Base-by-base conservation (phyloP, 2,113 vertebrate genomes). In the Chrysemys picta region DNA sequence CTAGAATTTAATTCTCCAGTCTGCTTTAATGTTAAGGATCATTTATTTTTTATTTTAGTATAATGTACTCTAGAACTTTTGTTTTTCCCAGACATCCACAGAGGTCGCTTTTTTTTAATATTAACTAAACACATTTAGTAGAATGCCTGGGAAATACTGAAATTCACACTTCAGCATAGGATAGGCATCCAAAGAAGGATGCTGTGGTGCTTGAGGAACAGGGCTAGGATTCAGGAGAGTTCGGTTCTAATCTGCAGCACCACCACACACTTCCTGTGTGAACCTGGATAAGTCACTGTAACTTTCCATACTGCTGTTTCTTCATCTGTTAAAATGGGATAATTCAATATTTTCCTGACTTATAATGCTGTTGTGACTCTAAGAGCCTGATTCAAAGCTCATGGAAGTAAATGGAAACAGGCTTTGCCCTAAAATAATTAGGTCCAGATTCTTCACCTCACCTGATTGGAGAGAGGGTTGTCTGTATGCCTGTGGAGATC, bases 401-500 rank as follows among this genome's bases (percentile, higher is more conserved):
- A 25, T 75, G 21, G 38, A 42, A 24, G 10, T 75, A 75, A 75
- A 75, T 76, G 24, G 38, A 25, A 45, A 76, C 6, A 25, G 38
- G 38, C 42, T 45, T 45, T 76, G 5, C 72, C 38, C 42, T 42
- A 75, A 75, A 76, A 76, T 22, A 93, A 89, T 76, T 72, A 80
- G 14, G 25, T 78, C 86, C 80, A 86, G 4, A 10, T 45, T 6
- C 0, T 83, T 93, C n/a, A 54, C 27, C 3, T 76, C 24, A 45
- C 22, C 72, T 45, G 38, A 10, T 0, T 93, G 10, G 12, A 85
- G 49, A 87, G 13, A 8, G 8, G 11, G 24, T 45, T 27, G 0
- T n/a, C 84, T n/a, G 1, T 49, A 21, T 21, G 54, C 21, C 53
- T 17, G 4, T 24, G 2, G 0, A 1, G 6, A 82, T 62, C 53